Conservation (phyloP, 2,113 vertebrate genomes). For the Leptobrachium leishanense region DNA sequence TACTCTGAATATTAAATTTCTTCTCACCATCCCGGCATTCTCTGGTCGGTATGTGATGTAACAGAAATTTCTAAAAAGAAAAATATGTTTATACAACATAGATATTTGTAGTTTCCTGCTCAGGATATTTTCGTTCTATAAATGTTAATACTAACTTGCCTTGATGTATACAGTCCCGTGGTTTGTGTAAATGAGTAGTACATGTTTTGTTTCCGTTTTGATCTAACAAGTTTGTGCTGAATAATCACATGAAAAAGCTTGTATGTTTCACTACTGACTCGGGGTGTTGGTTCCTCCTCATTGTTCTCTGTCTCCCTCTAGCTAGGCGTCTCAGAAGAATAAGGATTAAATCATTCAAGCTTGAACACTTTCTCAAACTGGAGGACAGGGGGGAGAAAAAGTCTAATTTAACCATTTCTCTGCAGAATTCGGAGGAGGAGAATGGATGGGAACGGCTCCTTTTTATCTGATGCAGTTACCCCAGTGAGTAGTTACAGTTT, state of each 20-base stretch:
- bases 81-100: not conserved
- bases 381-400: slow-evolving; percentile 1
- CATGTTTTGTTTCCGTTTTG: not conserved
- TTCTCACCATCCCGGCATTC: not conserved
- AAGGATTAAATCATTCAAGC: slow-evolving; percentile 45
- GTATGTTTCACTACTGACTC: slow-evolving; percentile 32
- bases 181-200: not conserved
- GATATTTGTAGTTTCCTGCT: not conserved
- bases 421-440: slow-evolving; percentile 7
- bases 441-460: not conserved
- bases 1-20: not conserved
- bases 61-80: not conserved
- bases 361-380: slow-evolving; percentile 31
- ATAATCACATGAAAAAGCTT: slow-evolving; percentile 5
- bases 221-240: not conserved
- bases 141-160: not conserved
- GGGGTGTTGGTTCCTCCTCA: slow-evolving; percentile 4
- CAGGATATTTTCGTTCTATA: not conserved
- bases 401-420: slow-evolving; percentile 36
- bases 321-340: slow-evolving; percentile 38
- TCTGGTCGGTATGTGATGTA: not conserved
- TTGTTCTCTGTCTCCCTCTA: slow-evolving; percentile 47
- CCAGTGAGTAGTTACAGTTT: no score
- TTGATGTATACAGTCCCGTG: not conserved
- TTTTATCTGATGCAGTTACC: no score